phyloP scores from a whole-genome alignment of 2,113 vertebrate species.

The Penelope pileata region DNA sequence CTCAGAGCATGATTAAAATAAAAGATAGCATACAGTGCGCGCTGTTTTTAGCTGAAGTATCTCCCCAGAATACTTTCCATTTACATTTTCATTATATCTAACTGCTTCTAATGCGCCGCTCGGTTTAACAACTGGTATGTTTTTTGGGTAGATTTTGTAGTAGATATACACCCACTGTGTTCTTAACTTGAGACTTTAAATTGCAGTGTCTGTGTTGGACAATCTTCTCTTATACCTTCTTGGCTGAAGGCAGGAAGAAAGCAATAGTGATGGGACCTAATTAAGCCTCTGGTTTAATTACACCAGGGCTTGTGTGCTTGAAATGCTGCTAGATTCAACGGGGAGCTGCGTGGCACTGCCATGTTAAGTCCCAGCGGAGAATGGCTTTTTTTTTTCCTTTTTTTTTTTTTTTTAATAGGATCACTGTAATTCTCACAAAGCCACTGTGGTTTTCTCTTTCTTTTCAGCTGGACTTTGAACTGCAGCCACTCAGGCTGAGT shows the following conservation, averaged over 20 bases:
- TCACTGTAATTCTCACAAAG: conserved; percentile 56
- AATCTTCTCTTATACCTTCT: conserved; percentile 54
- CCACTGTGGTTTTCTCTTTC: conserved; percentile 23
- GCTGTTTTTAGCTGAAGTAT: conserved; percentile 65
- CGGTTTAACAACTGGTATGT: conserved; percentile 62
- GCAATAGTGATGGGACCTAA: conserved; percentile 52
- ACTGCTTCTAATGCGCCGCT: conserved; percentile 60
- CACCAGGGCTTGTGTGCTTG: conserved; percentile 20
- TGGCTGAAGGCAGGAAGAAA: conserved; percentile 45
- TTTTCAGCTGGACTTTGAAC: conserved; percentile 61
- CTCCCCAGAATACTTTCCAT: conserved; percentile 60
- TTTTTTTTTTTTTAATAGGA: conserved; percentile 22
- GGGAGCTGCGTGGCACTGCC: conserved; percentile 36
- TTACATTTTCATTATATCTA: conserved; percentile 69
- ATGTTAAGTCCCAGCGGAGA: conserved; percentile 24
- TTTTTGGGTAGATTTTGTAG: conserved; percentile 61
- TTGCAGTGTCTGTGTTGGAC: conserved; percentile 53
- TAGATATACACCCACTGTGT: conserved; percentile 48
- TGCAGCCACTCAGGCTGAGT: background rate
- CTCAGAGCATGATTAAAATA: conserved; percentile 66
- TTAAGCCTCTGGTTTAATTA: conserved; percentile 56
- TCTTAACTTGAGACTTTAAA: conserved; percentile 41
- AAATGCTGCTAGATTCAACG: conserved; percentile 31
- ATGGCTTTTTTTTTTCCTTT: background rate
- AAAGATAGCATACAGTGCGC: conserved; percentile 56